Base-by-base conservation (phyloP, 64 coral and sea anemone species). In the Pocillopora damicornis region DNA sequence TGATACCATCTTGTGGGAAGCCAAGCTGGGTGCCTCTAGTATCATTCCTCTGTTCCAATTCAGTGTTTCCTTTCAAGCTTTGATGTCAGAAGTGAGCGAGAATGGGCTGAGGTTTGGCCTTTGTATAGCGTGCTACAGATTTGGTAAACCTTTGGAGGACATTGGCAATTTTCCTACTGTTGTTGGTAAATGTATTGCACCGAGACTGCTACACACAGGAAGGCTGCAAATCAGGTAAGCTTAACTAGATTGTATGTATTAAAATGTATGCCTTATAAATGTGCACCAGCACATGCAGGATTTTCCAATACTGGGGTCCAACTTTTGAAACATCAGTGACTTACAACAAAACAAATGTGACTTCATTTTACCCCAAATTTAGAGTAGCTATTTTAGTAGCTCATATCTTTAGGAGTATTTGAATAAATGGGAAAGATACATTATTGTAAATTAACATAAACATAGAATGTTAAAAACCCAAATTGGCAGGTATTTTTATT, bases 21-120 rank as follows among this genome's bases (percentile, higher is more conserved):
- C 96, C 12, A 98, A 98, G 80, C 35, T 98, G 35, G 96, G 96
- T 83, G 93, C 93, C 13, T 95, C 96, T 2, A 65, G 80, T 73
- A 92, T 95, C 38, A 80, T 92, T 59, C 96, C 96, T 2, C n/a
- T 42, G 14, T 98, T 98, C 95, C 90, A 98, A 78, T 98, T 98
- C 61, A 92, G 92, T 78, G 88, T 98, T 22, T 90, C 90, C 4
- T 95, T 90, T 23, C 93, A 98, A 78, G 96, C 96, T 60, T 77
- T 98, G 72, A 98, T 98, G 96, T 95, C 96, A 37, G 93, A 95
- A 45, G 76, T 88, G 20, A 90, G 87, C 63, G 93, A 92, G 30
- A 76, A 92, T 86, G 90, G 90, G 7, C 18, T 89, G 35, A 80
- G 90, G 59, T 98, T 98, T 92, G 96, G 96, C 9, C 65, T 98